Evolutionary conservation across 1,140 invertebrate genomes (phyloP), one percentile per base, ranked within the genome.

Genomic region (Eupristina koningsbergeri): DNA sequence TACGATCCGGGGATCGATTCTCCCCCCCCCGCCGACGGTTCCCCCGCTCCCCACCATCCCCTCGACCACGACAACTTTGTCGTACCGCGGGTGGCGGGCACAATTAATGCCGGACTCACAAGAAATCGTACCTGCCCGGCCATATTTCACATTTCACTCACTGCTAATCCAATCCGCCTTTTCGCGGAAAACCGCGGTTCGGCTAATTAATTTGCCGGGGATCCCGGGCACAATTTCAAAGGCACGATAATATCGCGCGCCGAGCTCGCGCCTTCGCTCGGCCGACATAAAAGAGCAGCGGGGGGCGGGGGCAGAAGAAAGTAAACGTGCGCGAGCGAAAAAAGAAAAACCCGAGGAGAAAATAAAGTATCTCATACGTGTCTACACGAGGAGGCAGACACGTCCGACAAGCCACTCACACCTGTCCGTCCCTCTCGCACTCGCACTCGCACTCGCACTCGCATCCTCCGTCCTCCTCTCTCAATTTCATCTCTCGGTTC

Each of bases 281-380:
- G 19, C 61, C 61, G 41, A 73, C 47, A 58, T 39, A 73, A 81
- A 81, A 50, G 47, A 50, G 47, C 47, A 50, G 47, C 15, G 47
- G 47, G 6, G 8, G 47, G 47, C 2, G 50, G 34, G 47, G 61
- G 47, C 41, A 39, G 47, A 39, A 67, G 45, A 81, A 73, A 69
- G 64, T 69, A 31, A 19, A 67, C 22, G 63, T 3, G 63, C 63
- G n/a, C 6, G 47, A 50, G 6, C 9, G 2, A 81, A 31, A 3
- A 45, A 26, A 69, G 53, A 80, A 71, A 71, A 53, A 47, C 29
- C 41, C 11, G n/a, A 31, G 34, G 36, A 53, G 47, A 29, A 71
- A 80, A 61, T 81, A 74, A 82, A 82, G 64, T 67, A 76, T 82
- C 80, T 76, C 73, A 64, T 76, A 50, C 69, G 69, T 61, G 80